Base-by-base conservation (phyloP, 2,113 vertebrate species). In the Anser cygnoides region DNA sequence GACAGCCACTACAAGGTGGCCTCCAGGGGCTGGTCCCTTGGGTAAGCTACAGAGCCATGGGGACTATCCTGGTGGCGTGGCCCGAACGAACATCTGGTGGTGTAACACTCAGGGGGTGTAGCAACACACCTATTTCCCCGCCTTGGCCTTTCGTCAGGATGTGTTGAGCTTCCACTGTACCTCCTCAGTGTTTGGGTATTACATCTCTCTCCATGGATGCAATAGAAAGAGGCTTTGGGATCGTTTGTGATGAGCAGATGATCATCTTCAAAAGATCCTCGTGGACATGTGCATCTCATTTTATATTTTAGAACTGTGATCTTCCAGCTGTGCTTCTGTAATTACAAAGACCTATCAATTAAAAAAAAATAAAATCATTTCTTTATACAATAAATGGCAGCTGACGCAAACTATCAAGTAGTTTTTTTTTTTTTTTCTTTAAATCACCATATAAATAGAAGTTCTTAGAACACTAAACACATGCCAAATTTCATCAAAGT, bases 381-480 rank as follows among this genome's bases (percentile, higher is more conserved):
- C 28, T 57, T 75, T 20, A 41, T 29, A 52, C 35, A 72, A 43
- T 46, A 73, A 84, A 41, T 23, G 66, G 21, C 67, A 89, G 31
- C 41, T 75, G 52, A 76, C 0, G 2, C 46, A 84, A 87, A 55
- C 21, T 50, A 74, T 79, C 39, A 73, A 73, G 37, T 23, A 58
- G 31, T 0, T 22, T 58, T 54, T 11, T 0, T 22, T 52, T 63
- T 0, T 22, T 52, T 63, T 21, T 49, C 6, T 44, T 63, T 58
- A 39, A 82, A 70, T 86, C 44, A 43, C 20, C 16, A 31, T 55
- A 50, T 63, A 65, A 86, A 74, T 50, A 83, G 31, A 70, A 66
- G 44, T 75, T 89, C 46, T 78, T 41, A 63, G 70, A 76, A 68
- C 33, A 46, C 19, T 41, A 46, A 46, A 75, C 10, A 26, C 35